Evolutionary conservation across 2,888 invertebrate genomes (phyloP), one percentile per base, ranked within the genome.

Genomic region (Synanthedon andrenaeformis): DNA sequence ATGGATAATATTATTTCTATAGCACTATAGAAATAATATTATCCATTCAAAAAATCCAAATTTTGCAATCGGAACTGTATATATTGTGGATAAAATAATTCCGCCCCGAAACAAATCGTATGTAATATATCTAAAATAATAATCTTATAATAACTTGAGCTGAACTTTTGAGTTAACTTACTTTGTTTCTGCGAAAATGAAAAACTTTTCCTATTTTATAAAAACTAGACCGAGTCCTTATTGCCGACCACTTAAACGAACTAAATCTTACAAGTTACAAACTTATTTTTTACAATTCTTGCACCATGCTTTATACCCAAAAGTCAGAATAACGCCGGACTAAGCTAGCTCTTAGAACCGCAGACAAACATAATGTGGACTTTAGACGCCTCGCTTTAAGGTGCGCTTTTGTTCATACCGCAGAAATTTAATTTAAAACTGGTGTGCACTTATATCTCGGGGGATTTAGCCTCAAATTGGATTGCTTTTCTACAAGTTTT

Each of bases 401-500:
- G 51, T 12, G 50, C 53, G 49, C 42, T 55, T 59, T 56, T n/a
- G 53, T 23, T 50, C 51, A 51, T 41, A 45, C 42, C n/a, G 49
- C 45, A 45, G 41, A 55, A 60, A 71, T 77, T 78, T 82, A 78
- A 82, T 82, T 79, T 78, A 79, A 79, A 76, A 78, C 70, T 71
- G 74, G 73, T 70, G 65, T 70, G 72, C 73, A 70, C 64, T 74
- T 69, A 72, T 70, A 70, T 75, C 82, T 74, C 72, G 17, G 53
- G 74, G 78, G 82, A 73, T 73, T 81, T 75, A 66, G 67, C 73
- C 68, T 76, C 74, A 79, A 81, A 84, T 83, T 82, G 79, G 79
- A 82, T 80, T 75, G 79, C 72, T 75, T 75, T 71, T 71, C 71
- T 74, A 77, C 80, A 75, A 79, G 76, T 78, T 74, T 67, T 67